Evolutionary conservation across 2,888 invertebrate genomes (phyloP).

Genomic region (Athrips mouffetella): DNA sequence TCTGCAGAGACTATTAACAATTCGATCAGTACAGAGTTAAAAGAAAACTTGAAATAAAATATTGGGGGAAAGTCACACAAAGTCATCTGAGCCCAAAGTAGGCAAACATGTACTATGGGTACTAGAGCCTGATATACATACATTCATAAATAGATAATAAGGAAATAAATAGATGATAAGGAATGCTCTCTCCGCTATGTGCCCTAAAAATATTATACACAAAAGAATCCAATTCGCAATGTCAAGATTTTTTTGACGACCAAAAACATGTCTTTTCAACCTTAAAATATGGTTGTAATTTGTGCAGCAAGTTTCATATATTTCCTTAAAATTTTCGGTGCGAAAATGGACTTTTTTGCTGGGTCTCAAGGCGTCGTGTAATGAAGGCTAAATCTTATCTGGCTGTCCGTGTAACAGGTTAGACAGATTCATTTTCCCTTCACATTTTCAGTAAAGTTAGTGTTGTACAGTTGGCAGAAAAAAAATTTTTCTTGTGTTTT

Average conservation of each 20-base stretch:
- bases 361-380: conserved; percentile 4
- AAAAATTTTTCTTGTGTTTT: neutral
- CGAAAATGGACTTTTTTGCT: neutral
- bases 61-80: no score
- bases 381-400: conserved; percentile 14
- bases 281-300: conserved; percentile 8
- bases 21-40: no score
- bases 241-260: neutral
- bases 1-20: no score
- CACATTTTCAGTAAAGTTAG: conserved; percentile 8
- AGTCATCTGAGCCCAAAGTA: no score
- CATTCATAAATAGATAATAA: no score
- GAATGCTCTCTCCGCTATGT: neutral
- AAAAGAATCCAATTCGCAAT: conserved; percentile 2
- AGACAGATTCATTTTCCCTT: conserved; percentile 12
- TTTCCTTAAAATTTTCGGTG: neutral
- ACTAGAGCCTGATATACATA: no score
- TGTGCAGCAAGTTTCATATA: neutral
- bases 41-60: no score
- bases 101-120: no score
- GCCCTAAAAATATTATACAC: neutral
- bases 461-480: neutral
- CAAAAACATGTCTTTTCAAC: neutral
- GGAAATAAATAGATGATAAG: conserved; percentile 5
- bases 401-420: conserved; percentile 17